phyloP scores from a whole-genome alignment of 2,113 vertebrate species.

The Odocoileus virginianus region DNA sequence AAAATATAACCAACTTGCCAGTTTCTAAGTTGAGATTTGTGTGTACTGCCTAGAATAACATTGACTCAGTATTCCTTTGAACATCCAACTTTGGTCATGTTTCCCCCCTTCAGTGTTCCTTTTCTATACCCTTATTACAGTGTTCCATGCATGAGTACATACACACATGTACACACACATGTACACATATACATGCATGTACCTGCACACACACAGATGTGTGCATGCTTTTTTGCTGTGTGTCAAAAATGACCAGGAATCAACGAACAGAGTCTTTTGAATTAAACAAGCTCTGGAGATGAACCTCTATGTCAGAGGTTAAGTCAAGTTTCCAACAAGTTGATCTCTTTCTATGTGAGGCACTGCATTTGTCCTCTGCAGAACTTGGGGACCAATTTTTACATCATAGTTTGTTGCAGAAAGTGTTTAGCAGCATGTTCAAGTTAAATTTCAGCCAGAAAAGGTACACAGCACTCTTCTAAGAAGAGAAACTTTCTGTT shows the following conservation, averaged over 20 bases:
- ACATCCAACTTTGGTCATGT: background rate
- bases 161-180: fast-evolving
- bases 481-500: background rate
- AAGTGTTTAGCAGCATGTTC: background rate
- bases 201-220: fast-evolving
- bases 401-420: background rate
- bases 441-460: background rate
- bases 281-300: background rate
- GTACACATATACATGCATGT: fast-evolving
- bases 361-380: background rate
- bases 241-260: background rate
- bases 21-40: conserved; percentile 44
- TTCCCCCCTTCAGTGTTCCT: background rate
- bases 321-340: background rate
- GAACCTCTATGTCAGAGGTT: background rate
- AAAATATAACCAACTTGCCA: conserved; percentile 54
- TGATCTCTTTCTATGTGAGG: fast-evolving
- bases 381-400: background rate
- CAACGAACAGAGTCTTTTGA: background rate
- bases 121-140: background rate
- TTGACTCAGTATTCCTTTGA: conserved; percentile 34
- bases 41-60: conserved; percentile 52
- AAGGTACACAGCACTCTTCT: background rate
- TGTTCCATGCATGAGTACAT: background rate
- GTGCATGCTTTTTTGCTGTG: background rate